A percentile compares a stretch with the other conserved stretches of the same genome.
Conservation (phyloP, 2,888 invertebrate species). For the Halictus quadricinctus region DNA sequence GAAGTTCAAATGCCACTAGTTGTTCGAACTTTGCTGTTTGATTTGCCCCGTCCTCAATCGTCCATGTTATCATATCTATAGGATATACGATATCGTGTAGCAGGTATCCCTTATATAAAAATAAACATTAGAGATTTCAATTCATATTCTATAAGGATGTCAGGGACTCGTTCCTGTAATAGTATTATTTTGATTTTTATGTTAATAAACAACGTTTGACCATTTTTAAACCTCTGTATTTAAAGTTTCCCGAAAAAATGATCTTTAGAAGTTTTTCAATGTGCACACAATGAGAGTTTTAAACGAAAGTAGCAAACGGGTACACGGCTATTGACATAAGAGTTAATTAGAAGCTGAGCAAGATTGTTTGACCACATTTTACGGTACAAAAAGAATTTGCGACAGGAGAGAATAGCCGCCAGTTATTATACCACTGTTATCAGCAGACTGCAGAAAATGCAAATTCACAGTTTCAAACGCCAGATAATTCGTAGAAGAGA, state of each 20-base stretch:
- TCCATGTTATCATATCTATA: too few relatives aligned
- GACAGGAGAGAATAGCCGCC: neutral
- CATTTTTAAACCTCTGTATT: neutral
- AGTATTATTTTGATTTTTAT: too few relatives aligned
- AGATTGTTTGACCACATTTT: slow-evolving; percentile 2
- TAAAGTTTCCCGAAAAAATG: neutral
- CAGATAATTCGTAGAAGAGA: neutral
- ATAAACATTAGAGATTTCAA: too few relatives aligned
- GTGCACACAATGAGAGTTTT: neutral
- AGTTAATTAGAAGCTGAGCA: neutral
- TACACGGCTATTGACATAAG: neutral
- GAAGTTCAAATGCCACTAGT: too few relatives aligned
- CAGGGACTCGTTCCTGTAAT: too few relatives aligned
- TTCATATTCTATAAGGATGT: too few relatives aligned
- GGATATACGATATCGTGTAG: too few relatives aligned
- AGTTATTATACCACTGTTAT: neutral
- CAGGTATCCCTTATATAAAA: too few relatives aligned
- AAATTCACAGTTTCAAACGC: neutral
- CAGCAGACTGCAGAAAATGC: neutral
- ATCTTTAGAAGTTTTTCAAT: neutral
- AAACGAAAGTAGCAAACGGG: neutral
- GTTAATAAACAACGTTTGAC: neutral
- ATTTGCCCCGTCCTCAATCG: too few relatives aligned
- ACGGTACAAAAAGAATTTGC: neutral
- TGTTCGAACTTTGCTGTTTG: too few relatives aligned